Evolutionary conservation across 2,113 vertebrate species (phyloP).

Genomic region (Myotis yumanensis): DNA sequence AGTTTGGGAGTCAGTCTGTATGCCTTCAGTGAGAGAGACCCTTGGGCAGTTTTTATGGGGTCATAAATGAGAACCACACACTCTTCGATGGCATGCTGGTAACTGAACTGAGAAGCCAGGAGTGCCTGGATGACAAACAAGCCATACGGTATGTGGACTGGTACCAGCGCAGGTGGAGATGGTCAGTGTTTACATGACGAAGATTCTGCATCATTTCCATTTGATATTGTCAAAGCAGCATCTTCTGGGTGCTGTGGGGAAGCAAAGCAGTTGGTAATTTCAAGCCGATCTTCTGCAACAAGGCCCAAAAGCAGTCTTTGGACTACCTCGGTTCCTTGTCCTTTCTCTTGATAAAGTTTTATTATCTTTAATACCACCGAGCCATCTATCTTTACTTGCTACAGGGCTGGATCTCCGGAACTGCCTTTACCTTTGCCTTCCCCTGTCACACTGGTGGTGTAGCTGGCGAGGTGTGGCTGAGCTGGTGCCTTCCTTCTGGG

Average conservation of each 20-base stretch:
- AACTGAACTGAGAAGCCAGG: conserved; percentile 98
- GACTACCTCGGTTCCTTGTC: conserved; percentile 96
- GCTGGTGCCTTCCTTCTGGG: neutral
- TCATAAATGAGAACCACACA: conserved; percentile 98
- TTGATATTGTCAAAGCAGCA: conserved; percentile 98
- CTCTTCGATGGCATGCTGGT: conserved; percentile 98
- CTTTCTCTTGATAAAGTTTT: conserved; percentile 98
- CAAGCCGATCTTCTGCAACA: conserved; percentile 95
- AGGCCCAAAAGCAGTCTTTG: conserved; percentile 96
- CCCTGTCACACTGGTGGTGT: neutral
- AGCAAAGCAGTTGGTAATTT: conserved; percentile 98
- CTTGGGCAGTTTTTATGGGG: conserved; percentile 91
- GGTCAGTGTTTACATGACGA: conserved; percentile 98
- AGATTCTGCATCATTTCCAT: conserved; percentile 99
- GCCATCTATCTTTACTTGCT: neutral
- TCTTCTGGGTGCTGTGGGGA: conserved; percentile 98
- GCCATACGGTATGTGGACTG: conserved; percentile 97
- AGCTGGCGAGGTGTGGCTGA: neutral
- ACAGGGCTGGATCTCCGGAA: neutral
- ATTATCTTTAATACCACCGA: conserved; percentile 97
- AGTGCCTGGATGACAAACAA: conserved; percentile 97
- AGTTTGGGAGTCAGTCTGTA: conserved; percentile 97
- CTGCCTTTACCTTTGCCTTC: too few relatives aligned
- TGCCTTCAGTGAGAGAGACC: conserved; percentile 96
- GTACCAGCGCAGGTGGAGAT: conserved; percentile 99